These are phyloP conservation scores for Burhinus bistriatus DNA, from an alignment of 2,113 vertebrate species.

Conservation along the genomic window DNA sequence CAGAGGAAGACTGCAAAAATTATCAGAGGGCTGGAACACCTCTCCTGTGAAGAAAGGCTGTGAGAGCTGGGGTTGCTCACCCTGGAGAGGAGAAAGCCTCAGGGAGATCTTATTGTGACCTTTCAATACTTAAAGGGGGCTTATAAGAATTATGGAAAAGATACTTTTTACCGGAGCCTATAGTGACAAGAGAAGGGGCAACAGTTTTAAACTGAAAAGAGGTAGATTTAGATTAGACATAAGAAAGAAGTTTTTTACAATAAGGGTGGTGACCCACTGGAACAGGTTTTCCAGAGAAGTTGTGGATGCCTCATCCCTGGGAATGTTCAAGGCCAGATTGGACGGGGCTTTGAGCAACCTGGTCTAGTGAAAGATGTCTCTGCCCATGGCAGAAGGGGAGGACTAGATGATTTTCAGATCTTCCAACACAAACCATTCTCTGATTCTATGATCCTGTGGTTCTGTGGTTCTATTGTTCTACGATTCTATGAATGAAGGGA, in stretches of 20 bases:
- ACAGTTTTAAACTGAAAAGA: neutral
- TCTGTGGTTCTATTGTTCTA: neutral
- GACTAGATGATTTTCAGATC: neutral
- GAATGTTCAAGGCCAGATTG: neutral
- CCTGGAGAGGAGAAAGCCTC: neutral
- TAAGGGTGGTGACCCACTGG: neutral
- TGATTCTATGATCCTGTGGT: neutral
- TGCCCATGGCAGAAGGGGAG: neutral
- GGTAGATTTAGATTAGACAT: neutral
- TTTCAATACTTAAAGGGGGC: neutral
- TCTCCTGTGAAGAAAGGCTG: neutral
- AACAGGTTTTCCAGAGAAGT: accelerated
- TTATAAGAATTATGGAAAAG: neutral
- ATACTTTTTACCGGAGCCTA: neutral
- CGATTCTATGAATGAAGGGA: neutral
- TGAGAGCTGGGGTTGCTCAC: neutral
- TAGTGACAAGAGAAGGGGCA: neutral
- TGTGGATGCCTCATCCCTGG: neutral
- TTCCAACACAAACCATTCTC: neutral
- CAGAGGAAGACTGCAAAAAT: neutral
- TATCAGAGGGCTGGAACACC: neutral
- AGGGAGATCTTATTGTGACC: neutral
- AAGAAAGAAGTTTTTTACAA: neutral
- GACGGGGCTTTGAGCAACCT: neutral
- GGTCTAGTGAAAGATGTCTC: neutral